Percentiles rank a stretch among this genome's conserved stretches.
phyloP scores from a whole-genome alignment of 2,888 invertebrate species.

The Temnothorax unifasciatus region DNA sequence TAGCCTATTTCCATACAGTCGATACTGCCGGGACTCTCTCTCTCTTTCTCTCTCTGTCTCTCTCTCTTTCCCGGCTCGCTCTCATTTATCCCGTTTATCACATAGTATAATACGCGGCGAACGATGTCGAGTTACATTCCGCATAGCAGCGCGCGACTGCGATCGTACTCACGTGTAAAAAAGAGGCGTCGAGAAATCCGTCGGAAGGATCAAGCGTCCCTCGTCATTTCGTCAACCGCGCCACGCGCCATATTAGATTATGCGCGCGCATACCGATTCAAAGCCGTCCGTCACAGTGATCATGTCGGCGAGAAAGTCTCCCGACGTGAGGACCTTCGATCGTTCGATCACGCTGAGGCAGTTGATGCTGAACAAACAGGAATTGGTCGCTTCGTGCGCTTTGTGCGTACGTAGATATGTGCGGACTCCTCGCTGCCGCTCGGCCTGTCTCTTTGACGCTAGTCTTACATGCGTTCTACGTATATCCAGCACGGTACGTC shows the following conservation, averaged over 20 bases:
- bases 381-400: slow-evolving; percentile 68
- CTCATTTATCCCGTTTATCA: slow-evolving; percentile 81
- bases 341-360: slow-evolving; percentile 11
- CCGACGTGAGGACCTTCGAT: background rate
- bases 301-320: background rate
- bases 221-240: slow-evolving; percentile 65
- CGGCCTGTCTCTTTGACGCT: slow-evolving; percentile 30
- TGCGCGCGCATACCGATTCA: slow-evolving; percentile 64
- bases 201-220: slow-evolving; percentile 63
- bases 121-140: slow-evolving; percentile 69
- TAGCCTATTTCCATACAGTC: slow-evolving; percentile 80
- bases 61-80: slow-evolving; percentile 69
- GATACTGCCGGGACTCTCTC: slow-evolving; percentile 75
- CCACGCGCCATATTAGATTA: slow-evolving; percentile 50
- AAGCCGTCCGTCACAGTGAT: slow-evolving; percentile 34
- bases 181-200: slow-evolving; percentile 46
- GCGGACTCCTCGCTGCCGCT: background rate
- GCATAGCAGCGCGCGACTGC: slow-evolving; percentile 48
- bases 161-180: slow-evolving; percentile 58
- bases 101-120: slow-evolving; percentile 81
- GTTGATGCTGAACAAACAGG: slow-evolving; percentile 41
- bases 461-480: slow-evolving; percentile 70
- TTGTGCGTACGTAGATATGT: slow-evolving; percentile 53
- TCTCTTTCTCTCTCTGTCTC: background rate
- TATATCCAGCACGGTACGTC: slow-evolving; percentile 67